phyloP scores from a whole-genome alignment of 1,140 invertebrate genomes.

The Diuraphis noxia region DNA sequence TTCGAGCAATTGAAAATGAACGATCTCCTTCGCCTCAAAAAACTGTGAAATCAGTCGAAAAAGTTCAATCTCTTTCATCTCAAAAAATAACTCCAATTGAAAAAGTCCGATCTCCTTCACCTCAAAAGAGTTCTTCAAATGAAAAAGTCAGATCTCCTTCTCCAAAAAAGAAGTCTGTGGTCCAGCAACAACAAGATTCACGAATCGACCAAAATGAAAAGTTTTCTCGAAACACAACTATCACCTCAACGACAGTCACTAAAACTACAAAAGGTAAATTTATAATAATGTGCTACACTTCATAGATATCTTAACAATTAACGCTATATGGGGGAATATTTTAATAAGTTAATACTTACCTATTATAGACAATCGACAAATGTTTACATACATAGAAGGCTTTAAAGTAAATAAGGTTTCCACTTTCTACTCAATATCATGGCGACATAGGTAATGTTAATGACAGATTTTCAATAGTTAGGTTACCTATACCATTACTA shows the following conservation, averaged over 20 bases:
- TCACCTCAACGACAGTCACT: constrained; percentile 12
- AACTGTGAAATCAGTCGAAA: background rate
- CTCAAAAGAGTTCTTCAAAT: background rate
- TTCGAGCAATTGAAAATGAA: background rate
- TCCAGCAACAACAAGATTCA: constrained; percentile 27
- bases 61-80: background rate
- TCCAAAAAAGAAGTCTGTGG: background rate
- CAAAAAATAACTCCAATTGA: background rate
- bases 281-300: background rate
- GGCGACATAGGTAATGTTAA: background rate
- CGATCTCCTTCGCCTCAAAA: background rate
- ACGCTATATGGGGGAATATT: background rate
- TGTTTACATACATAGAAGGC: background rate
- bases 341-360: background rate
- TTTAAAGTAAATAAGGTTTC: background rate
- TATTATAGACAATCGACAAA: background rate
- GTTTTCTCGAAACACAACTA: background rate
- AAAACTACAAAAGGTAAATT: constrained; percentile 34
- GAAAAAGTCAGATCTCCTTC: constrained; percentile 24
- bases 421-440: background rate
- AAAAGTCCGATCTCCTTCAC: background rate
- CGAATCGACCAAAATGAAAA: background rate
- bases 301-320: background rate
- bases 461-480: background rate
- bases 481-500: background rate